Conservation (phyloP, 2,797 vertebrate genomes). For the Sandelia bainsii region DNA sequence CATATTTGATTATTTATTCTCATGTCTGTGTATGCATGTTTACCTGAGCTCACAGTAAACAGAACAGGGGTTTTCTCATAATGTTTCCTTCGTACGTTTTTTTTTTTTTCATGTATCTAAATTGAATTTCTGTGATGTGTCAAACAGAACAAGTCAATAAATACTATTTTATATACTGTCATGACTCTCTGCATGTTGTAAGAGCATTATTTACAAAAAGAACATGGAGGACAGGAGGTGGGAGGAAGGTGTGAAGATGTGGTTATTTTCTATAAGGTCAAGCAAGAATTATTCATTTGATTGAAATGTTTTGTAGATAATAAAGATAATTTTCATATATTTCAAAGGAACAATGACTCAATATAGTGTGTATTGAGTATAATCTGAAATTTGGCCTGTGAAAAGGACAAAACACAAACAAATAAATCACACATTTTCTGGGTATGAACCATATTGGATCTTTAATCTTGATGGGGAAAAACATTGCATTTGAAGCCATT, state of each 20-base stretch:
- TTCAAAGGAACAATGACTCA: background rate
- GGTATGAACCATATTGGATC: conserved; percentile 50
- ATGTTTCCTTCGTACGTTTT: conserved; percentile 31
- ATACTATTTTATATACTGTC: conserved; percentile 46
- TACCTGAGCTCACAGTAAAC: conserved; percentile 31
- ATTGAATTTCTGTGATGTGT: conserved; percentile 17
- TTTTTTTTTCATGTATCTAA: background rate
- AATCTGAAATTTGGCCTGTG: background rate
- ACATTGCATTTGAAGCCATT: conserved; percentile 79
- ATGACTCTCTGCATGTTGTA: conserved; percentile 6
- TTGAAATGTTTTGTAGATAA: too few species aligned
- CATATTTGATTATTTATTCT: conserved; percentile 71
- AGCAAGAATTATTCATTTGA: too few species aligned
- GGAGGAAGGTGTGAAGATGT: too few species aligned
- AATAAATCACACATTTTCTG: conserved; percentile 2
- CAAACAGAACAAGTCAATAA: conserved; percentile 37
- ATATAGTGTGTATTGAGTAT: background rate
- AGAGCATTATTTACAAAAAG: background rate
- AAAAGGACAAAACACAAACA: background rate
- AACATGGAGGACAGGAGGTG: too few species aligned
- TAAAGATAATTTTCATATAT: background rate
- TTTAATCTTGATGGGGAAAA: conserved; percentile 78
- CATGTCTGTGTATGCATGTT: conserved; percentile 19
- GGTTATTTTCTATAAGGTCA: too few species aligned
- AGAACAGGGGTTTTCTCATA: background rate